Base-by-base conservation (phyloP, 1,140 invertebrate genomes). In the Xylocopa sonorina region DNA sequence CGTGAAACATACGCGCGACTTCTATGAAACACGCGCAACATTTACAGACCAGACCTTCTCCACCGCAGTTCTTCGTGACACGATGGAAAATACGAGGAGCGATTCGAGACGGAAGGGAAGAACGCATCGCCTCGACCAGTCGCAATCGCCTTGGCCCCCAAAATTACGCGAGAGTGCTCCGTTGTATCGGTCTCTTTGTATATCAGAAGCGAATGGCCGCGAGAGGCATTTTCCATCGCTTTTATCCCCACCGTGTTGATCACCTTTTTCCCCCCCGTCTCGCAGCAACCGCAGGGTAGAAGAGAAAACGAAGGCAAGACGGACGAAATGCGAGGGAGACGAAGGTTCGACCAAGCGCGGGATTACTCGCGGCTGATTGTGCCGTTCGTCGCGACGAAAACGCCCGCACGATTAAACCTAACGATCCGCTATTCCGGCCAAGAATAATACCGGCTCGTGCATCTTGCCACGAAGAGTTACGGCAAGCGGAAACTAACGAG, bases 321-420 rank as follows among this genome's bases (percentile, higher is more conserved):
- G 24, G 12, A 16, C 21, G n/a, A 62, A 10, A 6, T n/a, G n/a
- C n/a, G 16, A 7, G 60, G 3, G 14, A 24, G 58, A 34, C 32
- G 6, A 9, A 62, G 34, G 34, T 66, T 66, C 41, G 38, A 7
- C 24, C 3, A 34, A 41, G 57, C 71, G 57, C 57, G 27, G 73
- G 73, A 76, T 76, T 76, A 76, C 73, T 76, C 73, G 73, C 41
- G 63, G 73, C 73, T 55, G 73, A 76, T 76, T 57, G 73, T 68
- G 63, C 27, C 73, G 62, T 64, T 51, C 72, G 43, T 32, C 71
- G 72, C 72, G 58, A 74, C 48, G 73, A 76, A 55, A 66, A 67
- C 62, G 63, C 50, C 62, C 63, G 63, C 72, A 67, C 63, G 73
- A 76, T 76, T 76, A 76, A 76, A 76, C 73, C 73, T 68, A 76